Evolutionary conservation across 30 jellyfish, hydroid and myxozoan genomes (phyloP), one percentile per base, ranked within the genome.

Genomic region (Cassiopea xamachana): DNA sequence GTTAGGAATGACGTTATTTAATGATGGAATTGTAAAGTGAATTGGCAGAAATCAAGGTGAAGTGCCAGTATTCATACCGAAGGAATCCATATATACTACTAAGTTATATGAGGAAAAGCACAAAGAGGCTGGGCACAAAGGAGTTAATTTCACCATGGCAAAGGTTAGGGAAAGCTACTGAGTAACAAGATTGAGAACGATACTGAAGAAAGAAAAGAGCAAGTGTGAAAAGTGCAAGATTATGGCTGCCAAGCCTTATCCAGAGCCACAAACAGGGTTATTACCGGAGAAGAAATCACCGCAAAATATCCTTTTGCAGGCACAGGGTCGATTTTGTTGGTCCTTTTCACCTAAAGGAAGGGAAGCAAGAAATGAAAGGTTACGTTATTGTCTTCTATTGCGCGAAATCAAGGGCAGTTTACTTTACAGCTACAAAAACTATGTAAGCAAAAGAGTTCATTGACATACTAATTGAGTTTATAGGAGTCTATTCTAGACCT

Each of bases 291-390:
- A 75, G 18, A 51, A 64, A 50, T 58, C 17, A 75, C 48, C 43
- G 94, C 79, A 4, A 87, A 79, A 2, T 76, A 60, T 69, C 94
- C 90, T 2, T 87, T 87, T 68, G 90, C 77, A 45, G 94, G 77
- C 67, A 87, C 89, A n/a, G 94, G 76, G 45, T 78, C 19, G 94
- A 87, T 69, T 87, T 76, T 64, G 94, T 47, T 69, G 91, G 91
- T 2, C 91, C 91, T 1, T 82, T 82, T 50, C 82, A 67, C 2
- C 19, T 68, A 19, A 87, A 77, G 49, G 85, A 72, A 48, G 79
- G 79, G 19, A 16, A 43, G 5, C 39, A 80, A 6, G 47, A 60
- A 10, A 3, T 19, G 17, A 84, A 86, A 76, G 93, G 69, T 13
- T 86, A 73, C 55, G 82, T 86, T 55, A 17, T 86, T 1, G 81